phyloP scores from a whole-genome alignment of 2,888 invertebrate species.

The Pomacea canaliculata region DNA sequence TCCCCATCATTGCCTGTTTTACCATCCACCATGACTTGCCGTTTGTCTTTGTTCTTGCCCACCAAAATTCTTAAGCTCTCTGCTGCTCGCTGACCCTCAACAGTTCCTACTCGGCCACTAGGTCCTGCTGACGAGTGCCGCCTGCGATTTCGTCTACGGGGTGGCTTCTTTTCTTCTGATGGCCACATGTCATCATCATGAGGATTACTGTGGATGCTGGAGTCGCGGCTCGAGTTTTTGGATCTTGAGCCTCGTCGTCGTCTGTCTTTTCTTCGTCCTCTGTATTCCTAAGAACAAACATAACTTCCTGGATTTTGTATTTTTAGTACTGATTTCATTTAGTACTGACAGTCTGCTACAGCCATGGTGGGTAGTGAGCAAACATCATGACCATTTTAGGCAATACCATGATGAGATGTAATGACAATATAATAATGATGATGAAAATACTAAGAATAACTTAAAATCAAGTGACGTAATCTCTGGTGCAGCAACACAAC shows the following conservation, averaged over 20 bases:
- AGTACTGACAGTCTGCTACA: no score
- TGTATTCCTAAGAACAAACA: slow-evolving; percentile 17
- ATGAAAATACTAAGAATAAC: background rate
- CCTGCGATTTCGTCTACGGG: slow-evolving; percentile 27
- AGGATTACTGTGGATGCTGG: slow-evolving; percentile 46
- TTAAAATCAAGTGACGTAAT: background rate
- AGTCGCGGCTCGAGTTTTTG: slow-evolving; percentile 38
- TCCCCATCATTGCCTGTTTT: slow-evolving; percentile 27
- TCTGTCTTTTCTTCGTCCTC: slow-evolving; percentile 24
- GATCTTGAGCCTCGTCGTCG: slow-evolving; percentile 20
- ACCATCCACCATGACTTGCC: slow-evolving; percentile 32
- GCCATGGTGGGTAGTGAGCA: no score
- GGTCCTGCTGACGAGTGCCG: slow-evolving; percentile 40
- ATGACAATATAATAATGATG: no score
- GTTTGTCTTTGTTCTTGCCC: slow-evolving; percentile 25
- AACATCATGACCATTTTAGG: no score
- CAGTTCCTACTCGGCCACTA: slow-evolving; percentile 18
- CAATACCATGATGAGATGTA: no score
- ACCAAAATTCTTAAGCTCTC: slow-evolving; percentile 27
- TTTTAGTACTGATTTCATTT: no score
- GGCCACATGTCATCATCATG: slow-evolving; percentile 30
- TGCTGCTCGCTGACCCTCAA: slow-evolving; percentile 22
- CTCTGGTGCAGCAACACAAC: background rate
- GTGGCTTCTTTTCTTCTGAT: slow-evolving; percentile 28
- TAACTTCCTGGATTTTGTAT: background rate